These are phyloP conservation scores for Drosophila insularis DNA, from an alignment of 1,140 invertebrate species.

Conservation along the genomic window DNA sequence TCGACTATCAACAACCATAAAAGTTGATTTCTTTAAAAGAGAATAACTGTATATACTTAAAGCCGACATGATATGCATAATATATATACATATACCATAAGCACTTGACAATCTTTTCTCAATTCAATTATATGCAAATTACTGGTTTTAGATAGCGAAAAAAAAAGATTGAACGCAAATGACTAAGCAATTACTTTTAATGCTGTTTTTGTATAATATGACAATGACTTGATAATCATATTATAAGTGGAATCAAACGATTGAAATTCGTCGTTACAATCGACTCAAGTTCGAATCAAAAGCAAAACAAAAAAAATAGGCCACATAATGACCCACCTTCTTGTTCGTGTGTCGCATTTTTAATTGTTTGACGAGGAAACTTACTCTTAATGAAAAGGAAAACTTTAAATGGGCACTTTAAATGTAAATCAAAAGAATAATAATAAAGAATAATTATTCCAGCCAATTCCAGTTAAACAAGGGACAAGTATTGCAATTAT, in stretches of 20 bases:
- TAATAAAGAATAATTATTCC: neutral
- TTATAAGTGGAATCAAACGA: neutral
- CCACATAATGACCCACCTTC: neutral
- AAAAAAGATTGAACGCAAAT: slow-evolving; percentile 7
- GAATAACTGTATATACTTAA: neutral
- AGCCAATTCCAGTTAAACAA: slow-evolving; percentile 13
- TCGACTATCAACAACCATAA: neutral
- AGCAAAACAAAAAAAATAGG: neutral
- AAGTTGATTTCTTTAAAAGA: slow-evolving; percentile 18
- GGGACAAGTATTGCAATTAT: no score
- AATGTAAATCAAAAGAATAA: slow-evolving; percentile 9
- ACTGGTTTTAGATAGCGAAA: slow-evolving; percentile 47
- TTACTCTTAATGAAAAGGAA: slow-evolving; percentile 21
- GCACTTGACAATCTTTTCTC: neutral
- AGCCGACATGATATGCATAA: slow-evolving; percentile 47
- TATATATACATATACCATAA: slow-evolving; percentile 43
- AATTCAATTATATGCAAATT: slow-evolving; percentile 45
- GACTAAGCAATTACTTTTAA: slow-evolving; percentile 29
- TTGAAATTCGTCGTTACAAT: neutral
- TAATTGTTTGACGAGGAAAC: slow-evolving; percentile 5
- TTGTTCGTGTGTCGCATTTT: neutral
- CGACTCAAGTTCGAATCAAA: neutral
- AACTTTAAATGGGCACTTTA: neutral
- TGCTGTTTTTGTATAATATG: neutral
- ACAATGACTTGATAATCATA: slow-evolving; percentile 9